phyloP scores from a whole-genome alignment of 2,888 invertebrate genomes.

The Phortica magna region DNA sequence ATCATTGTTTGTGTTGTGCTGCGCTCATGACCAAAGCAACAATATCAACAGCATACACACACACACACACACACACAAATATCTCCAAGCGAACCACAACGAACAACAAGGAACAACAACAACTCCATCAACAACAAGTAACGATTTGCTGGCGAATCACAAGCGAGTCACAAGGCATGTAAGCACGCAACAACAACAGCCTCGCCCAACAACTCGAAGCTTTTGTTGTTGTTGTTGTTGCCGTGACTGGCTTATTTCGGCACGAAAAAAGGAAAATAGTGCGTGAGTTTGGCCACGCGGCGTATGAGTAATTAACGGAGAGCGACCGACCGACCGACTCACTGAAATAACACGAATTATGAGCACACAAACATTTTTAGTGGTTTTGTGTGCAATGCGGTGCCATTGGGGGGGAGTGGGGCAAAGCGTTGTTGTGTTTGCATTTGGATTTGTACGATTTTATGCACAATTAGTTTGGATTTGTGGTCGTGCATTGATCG shows the following conservation, averaged over 20 bases:
- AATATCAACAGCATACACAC: conserved; percentile 3
- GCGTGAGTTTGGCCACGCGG: not conserved
- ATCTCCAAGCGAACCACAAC: not conserved
- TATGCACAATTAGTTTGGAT: conserved; percentile 32
- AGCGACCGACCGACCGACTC: conserved; percentile 18
- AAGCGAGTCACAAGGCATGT: too few relatives aligned
- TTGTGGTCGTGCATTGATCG: conserved; percentile 27
- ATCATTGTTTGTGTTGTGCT: conserved; percentile 1
- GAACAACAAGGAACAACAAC: not conserved
- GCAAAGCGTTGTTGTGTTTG: not conserved
- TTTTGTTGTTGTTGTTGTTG: too few relatives aligned
- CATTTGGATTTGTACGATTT: conserved; percentile 15
- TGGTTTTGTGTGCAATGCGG: not conserved
- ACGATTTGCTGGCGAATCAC: too few relatives aligned
- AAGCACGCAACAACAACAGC: not conserved
- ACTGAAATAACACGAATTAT: not conserved
- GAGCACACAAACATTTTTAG: not conserved
- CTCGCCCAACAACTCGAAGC: not conserved
- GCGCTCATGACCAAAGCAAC: not conserved
- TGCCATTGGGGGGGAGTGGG: not conserved
- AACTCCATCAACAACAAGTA: not conserved
- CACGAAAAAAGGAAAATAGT: not conserved
- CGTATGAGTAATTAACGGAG: conserved; percentile 33
- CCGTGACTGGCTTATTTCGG: not conserved
- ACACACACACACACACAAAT: not conserved